phyloP scores from a whole-genome alignment of 2,888 invertebrate species.

The Melieria omissa region DNA sequence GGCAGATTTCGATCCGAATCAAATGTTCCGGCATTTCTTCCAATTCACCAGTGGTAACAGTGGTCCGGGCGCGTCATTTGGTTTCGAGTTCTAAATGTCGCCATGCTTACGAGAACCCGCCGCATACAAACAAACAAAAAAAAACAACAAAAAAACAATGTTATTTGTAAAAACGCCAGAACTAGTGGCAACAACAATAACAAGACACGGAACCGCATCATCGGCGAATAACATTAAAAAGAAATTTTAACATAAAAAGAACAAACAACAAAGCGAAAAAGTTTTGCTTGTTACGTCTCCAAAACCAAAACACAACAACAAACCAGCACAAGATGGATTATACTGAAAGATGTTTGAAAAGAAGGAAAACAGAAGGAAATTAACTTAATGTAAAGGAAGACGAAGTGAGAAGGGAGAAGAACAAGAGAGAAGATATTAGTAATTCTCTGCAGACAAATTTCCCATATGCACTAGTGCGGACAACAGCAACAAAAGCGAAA shows the following conservation, averaged over 20 bases:
- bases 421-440: too few species aligned
- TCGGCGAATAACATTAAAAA: background rate
- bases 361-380: too few species aligned
- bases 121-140: background rate
- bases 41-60: conserved; percentile 72
- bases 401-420: too few species aligned
- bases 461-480: background rate
- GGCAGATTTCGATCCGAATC: conserved; percentile 83
- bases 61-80: conserved; percentile 67
- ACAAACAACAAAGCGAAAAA: conserved; percentile 21
- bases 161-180: conserved; percentile 29
- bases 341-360: too few species aligned
- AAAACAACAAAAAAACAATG: conserved; percentile 29
- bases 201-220: background rate
- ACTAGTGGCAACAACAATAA: background rate
- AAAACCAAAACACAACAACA: conserved; percentile 17
- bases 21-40: conserved; percentile 88
- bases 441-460: background rate
- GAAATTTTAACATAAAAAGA: conserved; percentile 14
- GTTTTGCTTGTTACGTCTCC: background rate
- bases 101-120: conserved; percentile 23
- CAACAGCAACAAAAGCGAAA: background rate
- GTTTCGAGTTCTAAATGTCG: conserved; percentile 59
- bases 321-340: too few species aligned
- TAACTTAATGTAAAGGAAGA: too few species aligned